Conservation (phyloP, 2,113 vertebrate genomes). For the Pterocles burchelli region DNA sequence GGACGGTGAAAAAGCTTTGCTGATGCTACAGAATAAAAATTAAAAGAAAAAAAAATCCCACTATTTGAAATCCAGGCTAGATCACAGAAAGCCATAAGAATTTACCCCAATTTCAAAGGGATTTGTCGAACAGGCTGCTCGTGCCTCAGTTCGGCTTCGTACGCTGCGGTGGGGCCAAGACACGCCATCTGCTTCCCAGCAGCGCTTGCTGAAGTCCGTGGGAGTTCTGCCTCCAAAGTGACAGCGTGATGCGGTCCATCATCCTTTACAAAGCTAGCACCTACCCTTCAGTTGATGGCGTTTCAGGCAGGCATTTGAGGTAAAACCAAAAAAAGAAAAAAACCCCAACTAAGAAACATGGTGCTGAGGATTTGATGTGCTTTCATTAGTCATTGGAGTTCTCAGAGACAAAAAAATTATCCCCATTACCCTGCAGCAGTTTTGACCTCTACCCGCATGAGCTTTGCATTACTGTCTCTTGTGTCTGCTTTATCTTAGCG, state of each 20-base stretch:
- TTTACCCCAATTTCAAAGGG: background rate
- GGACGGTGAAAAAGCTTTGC: background rate
- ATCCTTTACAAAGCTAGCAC: background rate
- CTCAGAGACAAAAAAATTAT: background rate
- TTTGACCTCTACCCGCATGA: background rate
- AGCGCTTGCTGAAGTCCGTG: background rate
- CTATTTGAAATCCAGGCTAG: background rate
- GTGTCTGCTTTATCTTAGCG: background rate
- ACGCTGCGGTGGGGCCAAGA: background rate
- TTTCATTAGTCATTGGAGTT: background rate
- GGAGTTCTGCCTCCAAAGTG: constrained; percentile 48
- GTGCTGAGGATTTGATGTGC: background rate
- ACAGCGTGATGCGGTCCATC: background rate
- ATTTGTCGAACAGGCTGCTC: background rate
- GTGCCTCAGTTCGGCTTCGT: background rate
- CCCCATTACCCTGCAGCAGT: background rate
- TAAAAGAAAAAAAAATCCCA: background rate
- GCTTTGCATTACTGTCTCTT: background rate
- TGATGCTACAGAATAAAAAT: background rate
- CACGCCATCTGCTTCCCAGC: constrained; percentile 20
- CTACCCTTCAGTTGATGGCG: background rate
- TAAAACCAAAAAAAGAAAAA: background rate
- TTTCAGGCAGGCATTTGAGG: constrained; percentile 1
- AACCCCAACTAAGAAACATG: background rate
- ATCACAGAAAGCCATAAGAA: background rate